Evolutionary conservation across 2,797 vertebrate genomes (phyloP), one percentile per base, ranked within the genome.

Genomic region (Dallia pectoralis): DNA sequence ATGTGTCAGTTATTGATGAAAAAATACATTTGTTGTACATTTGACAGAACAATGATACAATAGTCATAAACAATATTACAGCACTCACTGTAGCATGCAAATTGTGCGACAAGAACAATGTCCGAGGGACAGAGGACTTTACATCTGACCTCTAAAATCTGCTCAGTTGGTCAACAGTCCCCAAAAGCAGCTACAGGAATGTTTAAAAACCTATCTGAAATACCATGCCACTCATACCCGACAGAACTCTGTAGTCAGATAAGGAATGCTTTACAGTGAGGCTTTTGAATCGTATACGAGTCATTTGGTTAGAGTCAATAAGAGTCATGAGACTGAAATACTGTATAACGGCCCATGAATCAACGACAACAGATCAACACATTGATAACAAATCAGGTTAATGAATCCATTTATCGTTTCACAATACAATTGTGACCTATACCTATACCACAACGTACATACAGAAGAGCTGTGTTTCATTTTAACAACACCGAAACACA

Each of bases 371-470:
- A 74, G 72, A 80, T 69, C 2, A 81, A 81, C 67, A 82, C 79
- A 74, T 72, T 40, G 71, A 59, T 76, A 79, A 76, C 75, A 78
- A 74, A 69, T 80, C 77, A 61, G 73, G 82, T 81, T 64, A 40
- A 74, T 80, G 74, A 72, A 84, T 71, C 82, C 19, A 51, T 69
- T 69, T 25, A 51, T 49, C 47, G 16, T 68, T 51, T 49, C 30
- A 66, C 64, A 66, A 66, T 36, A 66, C 32, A 83, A 89, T 77
- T 79, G 76, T n/a, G n/a, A n/a, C n/a, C n/a, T n/a, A n/a, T n/a
- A n/a, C n/a, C n/a, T n/a, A n/a, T 88, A 90, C 77, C 82, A 84
- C 77, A 79, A 71, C 78, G 86, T 70, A 86, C 84, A 87, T 83
- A 90, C 84, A 85, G 30, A 59, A 67, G 74, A 84, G 76, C 75